phyloP scores from a whole-genome alignment of 1,140 invertebrate genomes.

The Panonychus citri region DNA sequence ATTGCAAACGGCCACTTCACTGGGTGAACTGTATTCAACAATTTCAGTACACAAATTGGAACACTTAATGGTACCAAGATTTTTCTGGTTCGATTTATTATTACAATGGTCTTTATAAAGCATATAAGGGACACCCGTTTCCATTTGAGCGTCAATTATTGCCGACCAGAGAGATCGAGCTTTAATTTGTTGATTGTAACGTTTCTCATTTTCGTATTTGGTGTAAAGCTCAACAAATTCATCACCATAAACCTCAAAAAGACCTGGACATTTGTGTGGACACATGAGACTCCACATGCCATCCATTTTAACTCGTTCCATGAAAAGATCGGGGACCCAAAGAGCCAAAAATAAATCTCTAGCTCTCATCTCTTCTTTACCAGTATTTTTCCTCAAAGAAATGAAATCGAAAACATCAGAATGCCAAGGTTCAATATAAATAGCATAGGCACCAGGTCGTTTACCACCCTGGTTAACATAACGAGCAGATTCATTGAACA shows the following conservation, averaged over 20 bases:
- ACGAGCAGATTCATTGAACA: conserved; percentile 84
- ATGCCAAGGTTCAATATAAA: conserved; percentile 98
- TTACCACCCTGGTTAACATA: conserved; percentile 82
- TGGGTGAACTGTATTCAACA: conserved; percentile 50
- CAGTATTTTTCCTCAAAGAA: conserved; percentile 79
- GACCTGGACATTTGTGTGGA: conserved; percentile 69
- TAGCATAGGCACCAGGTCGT: conserved; percentile 92
- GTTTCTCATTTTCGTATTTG: conserved; percentile 63
- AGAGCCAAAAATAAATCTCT: conserved; percentile 92
- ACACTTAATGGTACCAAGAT: conserved; percentile 93
- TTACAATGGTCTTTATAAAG: conserved; percentile 95
- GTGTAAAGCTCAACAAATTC: conserved; percentile 76
- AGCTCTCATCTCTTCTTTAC: conserved; percentile 73
- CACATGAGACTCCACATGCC: conserved; percentile 88
- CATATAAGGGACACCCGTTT: conserved; percentile 97
- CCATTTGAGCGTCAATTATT: conserved; percentile 84
- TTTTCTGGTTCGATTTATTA: conserved; percentile 90
- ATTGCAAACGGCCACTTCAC: conserved; percentile 78
- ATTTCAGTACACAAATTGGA: conserved; percentile 97
- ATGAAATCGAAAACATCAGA: conserved; percentile 88
- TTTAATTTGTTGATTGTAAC: conserved; percentile 45
- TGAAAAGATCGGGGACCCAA: conserved; percentile 98
- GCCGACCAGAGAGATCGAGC: conserved; percentile 81
- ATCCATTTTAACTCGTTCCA: conserved; percentile 76
- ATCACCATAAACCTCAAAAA: conserved; percentile 76